phyloP scores from a whole-genome alignment of 2,888 invertebrate genomes.

The Malthinus seriepunctatus region DNA sequence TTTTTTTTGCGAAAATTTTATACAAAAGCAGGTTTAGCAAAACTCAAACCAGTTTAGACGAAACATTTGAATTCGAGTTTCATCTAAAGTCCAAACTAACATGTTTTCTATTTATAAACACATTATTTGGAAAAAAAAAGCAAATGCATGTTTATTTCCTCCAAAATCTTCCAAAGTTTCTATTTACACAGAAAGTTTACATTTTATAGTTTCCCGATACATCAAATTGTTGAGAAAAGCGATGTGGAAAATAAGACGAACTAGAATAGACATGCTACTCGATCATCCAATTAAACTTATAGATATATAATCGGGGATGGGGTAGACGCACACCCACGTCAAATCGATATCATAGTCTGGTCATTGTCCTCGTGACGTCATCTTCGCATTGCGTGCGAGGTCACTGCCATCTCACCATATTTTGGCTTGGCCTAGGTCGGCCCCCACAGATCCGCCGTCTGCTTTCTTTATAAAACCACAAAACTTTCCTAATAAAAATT shows the following conservation, averaged over 20 bases:
- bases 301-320: slow-evolving; percentile 34
- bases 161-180: too few species aligned
- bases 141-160: too few species aligned
- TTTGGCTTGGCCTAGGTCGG: slow-evolving; percentile 39
- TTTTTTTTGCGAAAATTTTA: slow-evolving; percentile 1
- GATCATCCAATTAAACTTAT: slow-evolving; percentile 39
- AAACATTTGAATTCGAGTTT: slow-evolving; percentile 3
- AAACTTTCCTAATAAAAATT: too few species aligned
- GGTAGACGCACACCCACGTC: slow-evolving; percentile 35
- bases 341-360: slow-evolving; percentile 47
- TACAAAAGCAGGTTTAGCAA: not conserved
- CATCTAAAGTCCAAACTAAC: slow-evolving; percentile 1
- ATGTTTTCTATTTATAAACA: not conserved
- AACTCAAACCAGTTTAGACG: slow-evolving; percentile 2
- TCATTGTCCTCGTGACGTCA: slow-evolving; percentile 48
- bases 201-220: not conserved
- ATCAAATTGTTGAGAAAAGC: slow-evolving; percentile 1
- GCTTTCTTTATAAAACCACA: not conserved
- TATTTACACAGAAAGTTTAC: too few species aligned
- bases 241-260: slow-evolving; percentile 10
- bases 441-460: slow-evolving; percentile 13
- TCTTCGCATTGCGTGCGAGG: slow-evolving; percentile 42
- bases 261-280: slow-evolving; percentile 13
- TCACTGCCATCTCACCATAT: slow-evolving; percentile 39
- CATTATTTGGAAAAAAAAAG: too few species aligned